phyloP scores from a whole-genome alignment of 2,113 vertebrate genomes.

The Verasper variegatus region DNA sequence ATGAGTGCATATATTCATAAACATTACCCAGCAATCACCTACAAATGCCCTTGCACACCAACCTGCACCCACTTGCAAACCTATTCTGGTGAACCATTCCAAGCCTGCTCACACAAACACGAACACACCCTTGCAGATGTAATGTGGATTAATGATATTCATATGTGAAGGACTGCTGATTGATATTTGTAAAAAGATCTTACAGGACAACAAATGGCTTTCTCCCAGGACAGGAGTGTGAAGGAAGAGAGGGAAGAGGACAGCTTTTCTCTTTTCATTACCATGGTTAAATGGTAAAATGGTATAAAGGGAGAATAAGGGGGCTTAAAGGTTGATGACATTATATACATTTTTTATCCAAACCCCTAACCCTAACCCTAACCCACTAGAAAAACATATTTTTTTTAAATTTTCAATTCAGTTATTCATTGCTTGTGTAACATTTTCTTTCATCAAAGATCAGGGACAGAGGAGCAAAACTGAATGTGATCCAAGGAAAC shows the following conservation, averaged over 20 bases:
- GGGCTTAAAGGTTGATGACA: not conserved
- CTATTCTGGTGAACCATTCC: not conserved
- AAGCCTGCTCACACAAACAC: conserved; percentile 17
- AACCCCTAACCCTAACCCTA: too few relatives aligned
- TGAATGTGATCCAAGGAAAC: not conserved
- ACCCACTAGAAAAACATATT: not conserved
- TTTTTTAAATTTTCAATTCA: too few relatives aligned
- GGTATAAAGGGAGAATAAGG: not conserved
- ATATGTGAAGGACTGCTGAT: conserved; percentile 8
- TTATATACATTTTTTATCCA: not conserved
- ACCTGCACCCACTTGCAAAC: conserved; percentile 26
- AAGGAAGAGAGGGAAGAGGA: too few relatives aligned
- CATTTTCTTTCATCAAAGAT: not conserved
- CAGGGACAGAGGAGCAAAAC: not conserved
- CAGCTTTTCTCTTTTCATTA: not conserved
- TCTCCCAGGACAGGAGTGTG: not conserved
- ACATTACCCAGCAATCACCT: conserved; percentile 24
- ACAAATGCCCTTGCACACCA: conserved; percentile 37
- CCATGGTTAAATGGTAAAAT: not conserved
- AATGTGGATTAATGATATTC: conserved; percentile 12
- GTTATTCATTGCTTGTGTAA: not conserved
- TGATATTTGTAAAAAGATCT: conserved; percentile 14
- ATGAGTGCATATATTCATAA: conserved; percentile 47
- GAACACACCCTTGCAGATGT: not conserved
- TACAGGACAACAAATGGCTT: not conserved